A percentile compares a stretch with the other conserved stretches of the same genome.
These are phyloP conservation scores for Phaethornis superciliosus DNA, from an alignment of 2,113 vertebrate species.

Conservation along the genomic window DNA sequence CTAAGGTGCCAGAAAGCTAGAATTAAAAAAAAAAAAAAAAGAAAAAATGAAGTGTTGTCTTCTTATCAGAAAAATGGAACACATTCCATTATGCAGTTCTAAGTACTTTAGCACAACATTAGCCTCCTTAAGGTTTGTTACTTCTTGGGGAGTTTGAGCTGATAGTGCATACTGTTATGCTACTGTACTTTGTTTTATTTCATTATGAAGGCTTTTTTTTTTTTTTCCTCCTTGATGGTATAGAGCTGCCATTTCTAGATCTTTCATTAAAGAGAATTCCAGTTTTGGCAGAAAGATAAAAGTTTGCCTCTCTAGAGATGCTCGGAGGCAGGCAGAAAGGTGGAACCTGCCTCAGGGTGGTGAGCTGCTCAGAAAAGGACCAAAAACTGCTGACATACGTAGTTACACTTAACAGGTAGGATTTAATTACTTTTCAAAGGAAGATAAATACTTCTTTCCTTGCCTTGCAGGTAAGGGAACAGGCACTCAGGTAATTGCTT, in stretches of 20 bases:
- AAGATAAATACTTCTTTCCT: neutral
- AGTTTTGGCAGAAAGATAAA: neutral
- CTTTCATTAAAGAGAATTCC: neutral
- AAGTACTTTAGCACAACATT: neutral
- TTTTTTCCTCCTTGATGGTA: neutral
- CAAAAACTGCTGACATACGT: too few relatives aligned
- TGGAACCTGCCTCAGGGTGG: neutral
- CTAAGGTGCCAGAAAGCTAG: neutral
- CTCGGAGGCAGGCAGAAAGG: neutral
- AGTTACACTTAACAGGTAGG: neutral
- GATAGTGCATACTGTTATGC: neutral
- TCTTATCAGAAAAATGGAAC: neutral
- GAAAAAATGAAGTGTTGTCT: neutral
- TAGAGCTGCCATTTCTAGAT: neutral
- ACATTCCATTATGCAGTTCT: neutral
- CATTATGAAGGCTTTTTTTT: neutral
- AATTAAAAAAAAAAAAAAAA: neutral
- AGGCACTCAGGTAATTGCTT: neutral
- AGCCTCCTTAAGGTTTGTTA: neutral
- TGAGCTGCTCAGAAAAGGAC: neutral
- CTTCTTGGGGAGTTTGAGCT: neutral
- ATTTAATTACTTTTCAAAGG: neutral
- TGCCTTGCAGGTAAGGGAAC: neutral
- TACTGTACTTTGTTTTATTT: neutral
- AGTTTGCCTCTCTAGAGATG: neutral